Evolutionary conservation across 2,113 vertebrate species (phyloP), one percentile per base, ranked within the genome.

Genomic region (Lycaon pictus): DNA sequence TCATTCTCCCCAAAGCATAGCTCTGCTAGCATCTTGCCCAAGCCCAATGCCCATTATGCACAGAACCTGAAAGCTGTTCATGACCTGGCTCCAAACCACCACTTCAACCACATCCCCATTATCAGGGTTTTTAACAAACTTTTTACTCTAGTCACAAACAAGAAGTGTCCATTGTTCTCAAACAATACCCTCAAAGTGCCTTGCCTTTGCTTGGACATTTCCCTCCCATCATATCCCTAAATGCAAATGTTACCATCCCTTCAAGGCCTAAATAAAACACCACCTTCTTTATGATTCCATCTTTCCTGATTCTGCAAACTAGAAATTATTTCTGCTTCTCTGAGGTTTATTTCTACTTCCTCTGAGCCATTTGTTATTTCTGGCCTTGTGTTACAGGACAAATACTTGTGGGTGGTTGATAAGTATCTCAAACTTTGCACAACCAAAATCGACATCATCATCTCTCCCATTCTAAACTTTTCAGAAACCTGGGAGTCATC

Each of bases 351-450:
- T 93, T 89, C n/a, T n/a, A 86, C 51, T 63, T 90, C n/a, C 37
- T 95, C 74, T 43, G 15, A 58, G 65, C 11, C 27, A 79, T 82
- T 87, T 87, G 55, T 88, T 79, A 94, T 63, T 93, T 90, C 86
- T 35, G 69, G 80, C n/a, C 11, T 69, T 69, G 19, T 37, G 19
- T 71, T 93, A 83, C 4, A 87, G 23, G 35, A 56, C 65, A 90
- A 87, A 69, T 58, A 51, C 15, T 58, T 20, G 15, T 20, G 60
- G 0, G 16, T 82, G 8, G 35, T 27, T 90, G 88, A 86, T 19
- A 95, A 48, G 10, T 25, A 86, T 19, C 29, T 90, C 79, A 82
- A 43, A 84, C 32, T 90, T 69, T 69, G 29, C 16, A 25, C 25
- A 17, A 76, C 63, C 62, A 67, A 92, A 74, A 55, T 3, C 67